Evolutionary conservation across 2,888 invertebrate genomes (phyloP), one percentile per base, ranked within the genome.

Genomic region (Drosophila austrosaltans): DNA sequence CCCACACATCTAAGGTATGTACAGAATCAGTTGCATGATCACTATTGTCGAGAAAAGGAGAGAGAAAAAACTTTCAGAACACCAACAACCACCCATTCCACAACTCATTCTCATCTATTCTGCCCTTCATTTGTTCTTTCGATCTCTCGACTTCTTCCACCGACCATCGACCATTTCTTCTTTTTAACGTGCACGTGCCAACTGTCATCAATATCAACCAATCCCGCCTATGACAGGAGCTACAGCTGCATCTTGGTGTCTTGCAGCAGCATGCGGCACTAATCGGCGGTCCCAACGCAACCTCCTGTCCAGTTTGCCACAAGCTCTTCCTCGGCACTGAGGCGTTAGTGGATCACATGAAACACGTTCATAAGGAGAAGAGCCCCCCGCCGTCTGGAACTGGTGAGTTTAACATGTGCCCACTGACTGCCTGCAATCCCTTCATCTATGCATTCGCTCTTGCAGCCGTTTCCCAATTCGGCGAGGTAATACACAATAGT

Each of bases 1-100:
- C 98, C 73, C 98, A 98, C 92, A 98, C 98, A 89, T 97, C 98
- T 92, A 98, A 98, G 98, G 98, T 98, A 95, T 95, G 96, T 95
- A 53, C 2, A 7, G 8, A 39, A 25, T 20, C n/a, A 20, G 40
- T 12, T 42, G 30, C 36, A 36, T 53, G 53, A 28, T 53, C 63
- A 54, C 36, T 39, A 22, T 20, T 56, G 7, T 22, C 40, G 20
- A 39, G 16, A 39, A 16, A 58, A 40, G 44, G 8, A 12, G 16
- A 56, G 22, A 28, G 3, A 40, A 25, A 8, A 20, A 8, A 63
- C 3, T 25, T 25, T 25, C 22, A 53, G 8, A 36, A 36, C 36
- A 36, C 36, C 25, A 22, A 25, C 25, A 22, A 25, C 10, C 61
- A 39, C 22, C 20, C 39, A 42, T 36, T 63, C 53, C 25, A 36